Evolutionary conservation across 2,113 vertebrate genomes (phyloP), one percentile per base, ranked within the genome.

Genomic region (Papio anubis): DNA sequence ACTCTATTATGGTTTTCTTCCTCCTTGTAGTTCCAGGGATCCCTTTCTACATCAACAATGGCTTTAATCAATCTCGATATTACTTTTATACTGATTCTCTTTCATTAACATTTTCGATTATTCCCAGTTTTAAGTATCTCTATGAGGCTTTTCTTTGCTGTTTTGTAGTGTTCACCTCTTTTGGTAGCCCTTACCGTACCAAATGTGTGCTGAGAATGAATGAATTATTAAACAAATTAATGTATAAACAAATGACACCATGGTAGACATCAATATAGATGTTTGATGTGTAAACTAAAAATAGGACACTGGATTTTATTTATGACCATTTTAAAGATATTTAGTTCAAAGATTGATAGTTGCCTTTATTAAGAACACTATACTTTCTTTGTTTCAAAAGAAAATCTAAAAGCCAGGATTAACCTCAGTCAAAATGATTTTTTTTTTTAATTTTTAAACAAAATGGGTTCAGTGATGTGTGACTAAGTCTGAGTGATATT

Each of bases 401-500:
- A 87, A 96, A 96, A 93, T 76, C 1, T 80, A 88, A 86, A 92
- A 73, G 30, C 50, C 57, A 96, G 90, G 45, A 94, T 97, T 96
- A 97, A 57, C 68, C 93, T 97, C 96, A 86, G 90, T 97, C 88
- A 98, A 96, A 97, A 97, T 97, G n/a, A 96, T 95, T 97, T 92
- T 72, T 92, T 72, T 86, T 90, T 91, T 61, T 85, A 96, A 97
- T 97, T 98, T 97, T 98, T 73, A 98, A 96, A 97, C 94, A 98
- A 98, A 98, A 97, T 98, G 97, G 76, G 97, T 98, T 93, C 94
- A 98, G 57, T 94, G 96, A 96, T 96, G 95, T 98, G 93, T 98
- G 97, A 97, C 98, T 98, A 98, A 98, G 97, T 96, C 97, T 87
- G 96, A 98, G 86, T 55, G 97, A 98, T 98, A 98, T 97, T 98